Evolutionary conservation across 2,888 invertebrate species (phyloP).

Genomic region (Deroplatys truncata): DNA sequence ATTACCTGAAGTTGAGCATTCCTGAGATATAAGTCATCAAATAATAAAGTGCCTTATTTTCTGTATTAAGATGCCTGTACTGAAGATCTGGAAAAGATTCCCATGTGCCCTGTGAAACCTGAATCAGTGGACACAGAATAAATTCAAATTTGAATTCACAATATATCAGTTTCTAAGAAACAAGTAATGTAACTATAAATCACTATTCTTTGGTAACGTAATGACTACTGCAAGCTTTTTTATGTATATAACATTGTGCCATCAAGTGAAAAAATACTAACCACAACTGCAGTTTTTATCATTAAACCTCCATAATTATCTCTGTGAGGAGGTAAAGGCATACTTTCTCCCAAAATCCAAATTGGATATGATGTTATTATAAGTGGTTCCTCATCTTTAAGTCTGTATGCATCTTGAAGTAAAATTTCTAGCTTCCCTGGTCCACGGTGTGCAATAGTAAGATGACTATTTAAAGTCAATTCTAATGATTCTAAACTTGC

Average conservation of each 20-base stretch:
- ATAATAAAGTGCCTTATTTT: background rate
- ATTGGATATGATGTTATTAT: background rate
- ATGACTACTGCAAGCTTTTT: background rate
- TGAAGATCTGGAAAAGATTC: background rate
- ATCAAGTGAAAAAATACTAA: background rate
- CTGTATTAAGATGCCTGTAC: slow-evolving; percentile 13
- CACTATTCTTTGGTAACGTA: background rate
- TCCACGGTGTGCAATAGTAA: background rate
- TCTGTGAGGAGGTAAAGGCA: background rate
- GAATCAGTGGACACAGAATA: background rate
- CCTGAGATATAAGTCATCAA: background rate
- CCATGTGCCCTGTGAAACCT: slow-evolving; percentile 12
- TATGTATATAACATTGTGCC: background rate
- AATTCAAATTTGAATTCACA: background rate
- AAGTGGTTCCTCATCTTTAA: background rate
- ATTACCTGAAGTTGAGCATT: slow-evolving; percentile 23
- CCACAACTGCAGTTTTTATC: background rate
- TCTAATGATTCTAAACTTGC: background rate
- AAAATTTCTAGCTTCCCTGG: background rate
- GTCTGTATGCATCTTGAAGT: background rate
- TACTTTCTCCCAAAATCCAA: background rate
- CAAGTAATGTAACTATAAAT: background rate
- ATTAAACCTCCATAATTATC: background rate
- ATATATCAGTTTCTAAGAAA: background rate
- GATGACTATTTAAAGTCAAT: background rate